Percentiles rank a stretch among this genome's conserved stretches.
These are phyloP conservation scores for Araneus ventricosus DNA, from an alignment of 1,140 invertebrate species.

Conservation along the genomic window DNA sequence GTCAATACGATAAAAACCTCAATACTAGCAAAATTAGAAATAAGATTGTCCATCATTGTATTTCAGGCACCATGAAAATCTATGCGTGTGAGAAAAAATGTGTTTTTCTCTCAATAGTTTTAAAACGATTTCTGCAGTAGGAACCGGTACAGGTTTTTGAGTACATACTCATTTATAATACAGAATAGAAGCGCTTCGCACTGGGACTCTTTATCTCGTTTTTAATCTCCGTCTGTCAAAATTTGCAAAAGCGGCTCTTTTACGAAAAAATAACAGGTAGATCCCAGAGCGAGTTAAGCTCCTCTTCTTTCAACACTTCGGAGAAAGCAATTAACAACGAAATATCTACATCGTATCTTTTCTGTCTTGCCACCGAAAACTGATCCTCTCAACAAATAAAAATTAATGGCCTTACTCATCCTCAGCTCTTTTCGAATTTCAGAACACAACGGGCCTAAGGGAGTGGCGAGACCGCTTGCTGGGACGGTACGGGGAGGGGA, in stretches of 20 bases:
- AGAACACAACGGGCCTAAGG: not conserved
- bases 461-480: not conserved
- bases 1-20: too few relatives aligned
- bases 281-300: not conserved
- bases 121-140: too few relatives aligned
- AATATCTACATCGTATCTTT: not conserved
- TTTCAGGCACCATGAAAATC: too few relatives aligned
- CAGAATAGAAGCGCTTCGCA: too few relatives aligned
- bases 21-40: too few relatives aligned
- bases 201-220: too few relatives aligned
- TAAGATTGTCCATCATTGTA: too few relatives aligned
- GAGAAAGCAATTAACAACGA: not conserved
- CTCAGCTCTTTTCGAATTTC: not conserved
- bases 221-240: too few relatives aligned
- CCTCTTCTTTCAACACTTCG: not conserved
- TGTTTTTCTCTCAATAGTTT: too few relatives aligned
- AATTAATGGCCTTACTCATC: not conserved
- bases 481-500: not conserved
- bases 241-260: not conserved
- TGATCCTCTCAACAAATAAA: not conserved
- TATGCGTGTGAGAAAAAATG: too few relatives aligned
- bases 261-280: not conserved
- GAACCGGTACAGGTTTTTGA: too few relatives aligned
- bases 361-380: not conserved
- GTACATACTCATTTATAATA: too few relatives aligned